Base-by-base conservation (phyloP, 2,888 invertebrate genomes). In the Lepidonotus clava region DNA sequence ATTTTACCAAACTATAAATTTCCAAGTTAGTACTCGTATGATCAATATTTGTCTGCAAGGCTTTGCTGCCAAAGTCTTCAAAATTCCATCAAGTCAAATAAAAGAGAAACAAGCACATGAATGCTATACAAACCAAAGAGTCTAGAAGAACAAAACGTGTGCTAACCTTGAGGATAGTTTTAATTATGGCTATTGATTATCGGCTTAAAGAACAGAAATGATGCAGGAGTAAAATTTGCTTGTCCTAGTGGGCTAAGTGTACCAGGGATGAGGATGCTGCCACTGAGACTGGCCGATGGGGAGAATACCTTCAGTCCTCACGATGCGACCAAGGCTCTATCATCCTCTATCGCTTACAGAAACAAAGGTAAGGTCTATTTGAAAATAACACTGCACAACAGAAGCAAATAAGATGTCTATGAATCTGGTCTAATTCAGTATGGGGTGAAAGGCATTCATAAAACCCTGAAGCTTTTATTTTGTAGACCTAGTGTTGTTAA, bases 371-470 rank as follows among this genome's bases (percentile, higher is more conserved):
- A 34, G 28, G 14, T 41, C 41, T 41, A 80, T 46, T 28, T 80
- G 80, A 80, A 80, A 80, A 80, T 80, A 80, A 80, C 80, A 80
- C 80, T 80, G 80, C 80, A 80, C 80, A 41, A 80, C 41, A 80
- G 41, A 80, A 80, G 46, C 71, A 71, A 71, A 80, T n/a, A n/a
- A n/a, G n/a, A n/a, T n/a, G n/a, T n/a, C n/a, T n/a, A n/a, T n/a
- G n/a, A n/a, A n/a, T n/a, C n/a, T n/a, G n/a, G n/a, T n/a, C n/a
- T n/a, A n/a, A n/a, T n/a, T n/a, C n/a, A n/a, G n/a, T n/a, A 40
- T 24, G n/a, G 66, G n/a, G 24, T 8, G 66, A 66, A 66, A 66
- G 24, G 24, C 11, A n/a, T 8, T n/a, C n/a, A n/a, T n/a, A n/a
- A n/a, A n/a, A n/a, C n/a, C n/a, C n/a, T n/a, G n/a, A n/a, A n/a